Evolutionary conservation across 2,113 vertebrate species (phyloP).

Genomic region (Uria lomvia): DNA sequence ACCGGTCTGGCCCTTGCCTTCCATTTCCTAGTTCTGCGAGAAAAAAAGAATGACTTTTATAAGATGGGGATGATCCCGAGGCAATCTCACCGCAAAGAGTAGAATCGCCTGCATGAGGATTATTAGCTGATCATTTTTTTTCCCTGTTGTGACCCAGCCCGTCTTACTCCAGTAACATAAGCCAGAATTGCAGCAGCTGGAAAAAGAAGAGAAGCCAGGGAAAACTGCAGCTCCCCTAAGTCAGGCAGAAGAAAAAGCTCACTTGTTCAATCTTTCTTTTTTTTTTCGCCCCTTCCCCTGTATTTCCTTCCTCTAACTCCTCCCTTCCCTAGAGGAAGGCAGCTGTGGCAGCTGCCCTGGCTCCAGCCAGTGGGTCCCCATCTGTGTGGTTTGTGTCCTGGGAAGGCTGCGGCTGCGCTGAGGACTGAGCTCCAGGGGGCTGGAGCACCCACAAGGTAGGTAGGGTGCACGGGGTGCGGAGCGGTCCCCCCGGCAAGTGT

Average conservation of each 20-base stretch:
- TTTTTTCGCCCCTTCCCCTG: background rate
- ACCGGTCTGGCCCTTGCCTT: background rate
- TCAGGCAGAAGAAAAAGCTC: background rate
- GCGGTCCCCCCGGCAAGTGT: too few species aligned
- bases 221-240: background rate
- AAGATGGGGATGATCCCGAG: background rate
- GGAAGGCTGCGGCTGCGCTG: background rate
- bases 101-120: background rate
- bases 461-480: background rate
- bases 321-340: background rate
- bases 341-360: background rate
- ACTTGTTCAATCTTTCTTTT: background rate
- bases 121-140: background rate
- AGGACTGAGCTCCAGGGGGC: background rate
- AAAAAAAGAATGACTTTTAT: background rate
- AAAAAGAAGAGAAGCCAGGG: background rate
- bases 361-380: background rate
- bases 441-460: background rate
- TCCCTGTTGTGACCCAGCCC: background rate
- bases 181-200: background rate
- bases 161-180: background rate
- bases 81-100: background rate
- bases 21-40: background rate
- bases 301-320: background rate
- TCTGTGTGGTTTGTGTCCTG: rapidly evolving